Percentiles rank a stretch among this genome's conserved stretches.
Evolutionary conservation across 2,888 invertebrate genomes (phyloP).

Genomic region (Plebejus melissa): DNA sequence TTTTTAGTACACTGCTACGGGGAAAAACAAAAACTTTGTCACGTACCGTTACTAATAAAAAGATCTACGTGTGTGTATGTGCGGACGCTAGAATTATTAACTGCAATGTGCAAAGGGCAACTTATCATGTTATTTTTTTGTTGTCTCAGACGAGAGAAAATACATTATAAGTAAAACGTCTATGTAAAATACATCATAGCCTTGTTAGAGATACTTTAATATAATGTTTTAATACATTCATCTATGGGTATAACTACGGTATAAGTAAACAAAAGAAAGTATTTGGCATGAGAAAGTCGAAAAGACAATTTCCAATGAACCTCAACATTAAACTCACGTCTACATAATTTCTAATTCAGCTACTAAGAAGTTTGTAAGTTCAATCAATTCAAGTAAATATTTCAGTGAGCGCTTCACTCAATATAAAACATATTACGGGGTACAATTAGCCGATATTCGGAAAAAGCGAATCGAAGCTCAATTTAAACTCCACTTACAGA

Average conservation of each 20-base stretch:
- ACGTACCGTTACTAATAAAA: background rate
- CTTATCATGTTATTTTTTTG: background rate
- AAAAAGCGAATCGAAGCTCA: conserved; percentile 57
- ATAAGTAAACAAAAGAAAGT: too few relatives aligned
- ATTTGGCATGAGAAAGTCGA: background rate
- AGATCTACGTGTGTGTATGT: background rate
- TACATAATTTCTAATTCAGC: background rate
- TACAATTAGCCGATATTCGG: conserved; percentile 38
- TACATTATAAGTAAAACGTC: background rate
- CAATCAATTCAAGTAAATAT: background rate
- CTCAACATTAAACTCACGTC: background rate
- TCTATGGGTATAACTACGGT: background rate
- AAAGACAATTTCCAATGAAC: background rate
- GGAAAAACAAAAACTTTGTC: background rate
- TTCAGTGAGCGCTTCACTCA: background rate
- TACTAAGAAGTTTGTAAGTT: background rate
- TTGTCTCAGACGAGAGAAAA: background rate
- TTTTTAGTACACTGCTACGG: background rate
- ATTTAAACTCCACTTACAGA: conserved; percentile 76
- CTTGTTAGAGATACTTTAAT: too few relatives aligned
- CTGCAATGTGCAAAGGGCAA: too few relatives aligned
- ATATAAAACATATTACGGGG: background rate
- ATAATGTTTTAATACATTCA: background rate
- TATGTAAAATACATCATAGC: too few relatives aligned
- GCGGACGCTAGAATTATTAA: too few relatives aligned